Base-by-base conservation (phyloP, 2,888 invertebrate genomes). In the Ephialtes manifestator region DNA sequence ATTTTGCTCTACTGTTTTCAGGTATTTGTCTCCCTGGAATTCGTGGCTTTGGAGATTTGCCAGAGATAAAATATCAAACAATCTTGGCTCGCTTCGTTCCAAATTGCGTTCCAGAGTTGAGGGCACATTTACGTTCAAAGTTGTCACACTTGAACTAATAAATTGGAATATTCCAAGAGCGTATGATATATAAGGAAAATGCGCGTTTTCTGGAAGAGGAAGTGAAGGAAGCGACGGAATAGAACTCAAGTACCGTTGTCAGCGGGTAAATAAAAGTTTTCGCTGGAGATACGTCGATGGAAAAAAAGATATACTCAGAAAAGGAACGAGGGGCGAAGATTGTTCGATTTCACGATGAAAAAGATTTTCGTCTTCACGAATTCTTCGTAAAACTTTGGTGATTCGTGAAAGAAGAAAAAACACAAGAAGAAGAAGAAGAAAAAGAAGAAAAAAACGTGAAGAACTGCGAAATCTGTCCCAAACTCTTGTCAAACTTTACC, bases 221-320 rank as follows among this genome's bases (percentile, higher is more conserved):
- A 13, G 63, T 11, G 1, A 13, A 18, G 39, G 7, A 10, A 20
- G 4, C 35, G 43, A 2, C 7, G 39, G 13, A 60, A 76, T 35
- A 63, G 51, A 63, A 53, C 46, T 65, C 43, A 58, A 72, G 60
- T 78, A 20, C 20, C 78, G 48, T 20, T 48, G 77, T 18, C 77
- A 67, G 51, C 31, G 55, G 51, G 68, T 68, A 83, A 83, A 83
- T 78, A 83, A 78, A 83, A 83, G 58, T 83, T 78, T 72, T 58
- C 58, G 58, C 68, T 60, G 28, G 67, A 7, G 70, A 48, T 55
- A 43, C 63, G 39, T 10, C n/a, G 35, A 77, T n/a, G n/a, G 58
- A 46, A 58, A 20, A 53, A 11, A 53, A 51, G 35, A 76, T 65
- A 20, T 18, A 28, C n/a, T 28, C 3, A 7, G 28, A 15, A 5